Evolutionary conservation across 2,113 vertebrate genomes (phyloP).

Genomic region (Pterocles gutturalis): DNA sequence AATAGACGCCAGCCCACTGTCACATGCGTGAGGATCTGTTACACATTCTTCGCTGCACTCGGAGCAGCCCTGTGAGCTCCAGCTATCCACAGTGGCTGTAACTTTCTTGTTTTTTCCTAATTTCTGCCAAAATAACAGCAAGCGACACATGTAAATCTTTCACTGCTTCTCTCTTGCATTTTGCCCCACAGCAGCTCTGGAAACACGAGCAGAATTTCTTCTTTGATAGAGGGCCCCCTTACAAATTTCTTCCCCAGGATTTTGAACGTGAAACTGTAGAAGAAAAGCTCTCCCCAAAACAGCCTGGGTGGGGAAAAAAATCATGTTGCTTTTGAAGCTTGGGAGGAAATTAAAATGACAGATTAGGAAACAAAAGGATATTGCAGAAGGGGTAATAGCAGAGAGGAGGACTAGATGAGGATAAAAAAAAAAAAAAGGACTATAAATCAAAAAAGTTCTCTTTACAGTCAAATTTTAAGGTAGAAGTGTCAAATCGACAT

Average conservation of each 20-base stretch:
- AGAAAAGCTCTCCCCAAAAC: not conserved
- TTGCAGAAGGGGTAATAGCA: not conserved
- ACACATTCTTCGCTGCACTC: conserved; percentile 7
- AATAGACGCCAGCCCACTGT: conserved; percentile 52
- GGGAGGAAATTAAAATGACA: not conserved
- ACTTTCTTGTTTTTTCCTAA: not conserved
- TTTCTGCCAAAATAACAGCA: not conserved
- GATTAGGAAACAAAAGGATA: not conserved
- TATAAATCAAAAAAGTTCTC: not conserved
- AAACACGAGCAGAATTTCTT: not conserved
- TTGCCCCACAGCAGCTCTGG: not conserved
- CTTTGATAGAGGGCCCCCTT: not conserved
- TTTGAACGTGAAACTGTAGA: not conserved
- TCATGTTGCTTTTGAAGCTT: not conserved
- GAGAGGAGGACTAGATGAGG: not conserved
- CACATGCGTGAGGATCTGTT: conserved; percentile 52
- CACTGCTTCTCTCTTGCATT: not conserved
- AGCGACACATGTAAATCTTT: accelerated
- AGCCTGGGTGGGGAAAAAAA: not conserved
- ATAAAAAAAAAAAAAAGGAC: not conserved
- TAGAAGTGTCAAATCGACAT: not conserved
- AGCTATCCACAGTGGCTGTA: not conserved
- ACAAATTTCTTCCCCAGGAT: not conserved
- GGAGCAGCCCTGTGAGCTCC: not conserved
- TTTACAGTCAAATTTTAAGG: not conserved